These are phyloP conservation scores for Caenorhabditis macrosperma DNA, from an alignment of 2,888 invertebrate species.

Conservation along the genomic window DNA sequence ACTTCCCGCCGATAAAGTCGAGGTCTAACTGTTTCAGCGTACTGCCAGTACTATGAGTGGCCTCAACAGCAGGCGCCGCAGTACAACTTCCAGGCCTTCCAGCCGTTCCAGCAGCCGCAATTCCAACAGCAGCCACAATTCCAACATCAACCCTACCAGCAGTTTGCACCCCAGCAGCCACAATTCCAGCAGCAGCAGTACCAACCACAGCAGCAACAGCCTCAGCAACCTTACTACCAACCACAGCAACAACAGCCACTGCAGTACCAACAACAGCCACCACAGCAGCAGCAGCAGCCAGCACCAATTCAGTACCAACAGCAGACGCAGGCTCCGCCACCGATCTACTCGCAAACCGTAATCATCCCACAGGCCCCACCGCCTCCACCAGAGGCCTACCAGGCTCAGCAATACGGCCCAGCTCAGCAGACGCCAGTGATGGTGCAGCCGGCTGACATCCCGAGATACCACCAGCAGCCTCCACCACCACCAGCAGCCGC, in stretches of 20 bases:
- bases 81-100: background rate
- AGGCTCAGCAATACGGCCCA: conserved; percentile 47
- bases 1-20: background rate
- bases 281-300: conserved; percentile 40
- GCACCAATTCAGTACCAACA: conserved; percentile 23
- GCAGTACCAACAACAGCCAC: conserved; percentile 48
- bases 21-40: conserved; percentile 11
- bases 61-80: conserved; percentile 33
- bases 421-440: conserved; percentile 40
- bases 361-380: conserved; percentile 58
- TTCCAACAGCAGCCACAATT: background rate
- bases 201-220: conserved; percentile 47
- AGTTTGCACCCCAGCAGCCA: conserved; percentile 11
- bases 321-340: conserved; percentile 47
- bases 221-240: conserved; percentile 51
- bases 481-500: no score
- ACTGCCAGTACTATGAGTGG: conserved; percentile 53
- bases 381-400: conserved; percentile 59
- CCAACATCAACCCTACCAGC: conserved; percentile 6
- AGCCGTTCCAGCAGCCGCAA: background rate
- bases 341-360: conserved; percentile 58
- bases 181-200: conserved; percentile 20
- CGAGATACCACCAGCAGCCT: conserved; percentile 49
- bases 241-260: conserved; percentile 48
- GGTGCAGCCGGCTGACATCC: conserved; percentile 53